phyloP scores from a whole-genome alignment of 2,888 invertebrate species.

The Ischnura elegans region DNA sequence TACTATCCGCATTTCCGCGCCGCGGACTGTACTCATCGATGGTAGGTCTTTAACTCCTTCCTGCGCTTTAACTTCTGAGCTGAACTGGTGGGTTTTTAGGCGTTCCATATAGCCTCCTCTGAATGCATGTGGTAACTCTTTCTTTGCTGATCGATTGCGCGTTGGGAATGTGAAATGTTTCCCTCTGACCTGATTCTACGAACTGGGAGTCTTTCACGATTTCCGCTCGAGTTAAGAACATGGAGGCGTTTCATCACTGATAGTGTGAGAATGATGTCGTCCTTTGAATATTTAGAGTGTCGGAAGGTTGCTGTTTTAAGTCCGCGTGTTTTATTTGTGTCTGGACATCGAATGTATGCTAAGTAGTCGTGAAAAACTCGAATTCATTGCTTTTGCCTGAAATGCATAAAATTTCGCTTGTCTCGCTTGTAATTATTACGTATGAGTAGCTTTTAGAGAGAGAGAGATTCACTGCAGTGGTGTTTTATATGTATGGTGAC shows the following conservation, averaged over 20 bases:
- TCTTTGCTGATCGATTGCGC: slow-evolving; percentile 19
- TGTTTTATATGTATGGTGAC: too few relatives aligned
- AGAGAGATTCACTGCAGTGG: too few relatives aligned
- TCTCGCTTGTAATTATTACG: too few relatives aligned
- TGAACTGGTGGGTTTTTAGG: background rate
- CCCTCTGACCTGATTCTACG: slow-evolving; percentile 21
- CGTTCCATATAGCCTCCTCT: background rate
- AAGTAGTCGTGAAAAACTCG: too few relatives aligned
- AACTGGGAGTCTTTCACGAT: background rate
- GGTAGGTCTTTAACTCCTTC: background rate
- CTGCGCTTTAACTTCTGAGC: background rate
- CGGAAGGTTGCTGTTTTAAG: background rate
- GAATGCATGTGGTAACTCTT: background rate
- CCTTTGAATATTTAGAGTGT: background rate
- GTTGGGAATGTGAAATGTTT: background rate
- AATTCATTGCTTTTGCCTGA: too few relatives aligned
- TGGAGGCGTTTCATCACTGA: background rate
- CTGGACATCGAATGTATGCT: too few relatives aligned
- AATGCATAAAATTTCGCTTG: too few relatives aligned
- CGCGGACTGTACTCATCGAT: background rate
- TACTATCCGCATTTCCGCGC: background rate
- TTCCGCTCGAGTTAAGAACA: slow-evolving; percentile 11
- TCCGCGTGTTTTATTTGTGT: too few relatives aligned
- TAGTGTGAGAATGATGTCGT: background rate
- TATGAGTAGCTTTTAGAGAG: too few relatives aligned